These are phyloP conservation scores for Aythya baeri DNA, from an alignment of 2,113 vertebrate species.

Conservation along the genomic window DNA sequence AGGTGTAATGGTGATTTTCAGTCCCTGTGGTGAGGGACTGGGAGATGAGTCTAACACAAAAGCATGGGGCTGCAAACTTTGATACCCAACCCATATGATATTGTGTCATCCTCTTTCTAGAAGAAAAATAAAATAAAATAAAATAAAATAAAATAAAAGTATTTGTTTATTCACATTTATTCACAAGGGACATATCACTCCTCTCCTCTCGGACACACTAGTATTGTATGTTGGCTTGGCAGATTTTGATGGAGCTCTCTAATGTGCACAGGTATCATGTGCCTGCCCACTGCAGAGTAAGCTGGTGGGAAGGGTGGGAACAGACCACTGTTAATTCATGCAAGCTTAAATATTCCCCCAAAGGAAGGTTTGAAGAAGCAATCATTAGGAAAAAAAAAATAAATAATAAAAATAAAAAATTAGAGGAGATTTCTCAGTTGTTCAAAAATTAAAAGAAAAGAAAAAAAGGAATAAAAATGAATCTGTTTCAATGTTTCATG, in stretches of 20 bases:
- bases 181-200: neutral
- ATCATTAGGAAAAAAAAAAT: neutral
- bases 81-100: neutral
- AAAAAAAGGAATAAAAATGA: too few species aligned
- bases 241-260: neutral
- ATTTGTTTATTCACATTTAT: neutral
- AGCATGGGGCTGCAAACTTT: neutral
- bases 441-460: neutral
- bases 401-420: neutral
- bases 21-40: fast-evolving
- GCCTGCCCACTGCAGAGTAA: neutral
- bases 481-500: neutral
- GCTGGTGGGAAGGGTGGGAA: neutral
- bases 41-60: neutral
- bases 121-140: neutral
- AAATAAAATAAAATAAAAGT: too few species aligned
- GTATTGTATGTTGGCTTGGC: neutral
- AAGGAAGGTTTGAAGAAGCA: neutral
- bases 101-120: neutral
- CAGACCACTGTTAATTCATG: neutral
- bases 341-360: neutral
- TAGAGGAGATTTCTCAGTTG: neutral
- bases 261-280: fast-evolving
- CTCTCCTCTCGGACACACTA: neutral
- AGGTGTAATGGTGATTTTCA: neutral